phyloP scores from a whole-genome alignment of 2,113 vertebrate genomes.

The Leucopsar rothschildi region DNA sequence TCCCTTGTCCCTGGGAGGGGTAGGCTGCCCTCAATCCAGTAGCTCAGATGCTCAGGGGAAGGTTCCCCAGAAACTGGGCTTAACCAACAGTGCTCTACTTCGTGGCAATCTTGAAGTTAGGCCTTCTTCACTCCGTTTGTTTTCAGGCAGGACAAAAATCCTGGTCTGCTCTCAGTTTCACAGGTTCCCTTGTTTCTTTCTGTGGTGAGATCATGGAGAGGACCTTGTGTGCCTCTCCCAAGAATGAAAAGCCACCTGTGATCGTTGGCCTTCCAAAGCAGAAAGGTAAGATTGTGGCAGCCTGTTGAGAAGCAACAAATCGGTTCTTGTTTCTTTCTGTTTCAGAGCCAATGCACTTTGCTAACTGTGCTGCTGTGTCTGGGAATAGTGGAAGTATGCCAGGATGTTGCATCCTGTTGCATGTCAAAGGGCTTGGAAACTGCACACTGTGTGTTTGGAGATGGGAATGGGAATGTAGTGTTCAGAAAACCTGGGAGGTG shows the following conservation, averaged over 20 bases:
- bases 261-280: background rate
- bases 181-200: slow-evolving; percentile 63
- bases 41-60: background rate
- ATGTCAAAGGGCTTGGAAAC: background rate
- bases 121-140: background rate
- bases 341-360: background rate
- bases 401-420: background rate
- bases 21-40: background rate
- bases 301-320: background rate
- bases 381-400: background rate
- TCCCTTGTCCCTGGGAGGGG: background rate
- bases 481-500: background rate
- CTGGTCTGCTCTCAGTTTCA: slow-evolving; percentile 45
- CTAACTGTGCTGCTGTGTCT: background rate
- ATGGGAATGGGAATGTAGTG: background rate
- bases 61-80: background rate
- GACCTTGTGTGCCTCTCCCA: slow-evolving; percentile 49
- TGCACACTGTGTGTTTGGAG: background rate
- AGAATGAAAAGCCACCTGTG: background rate
- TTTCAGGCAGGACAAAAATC: background rate
- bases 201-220: slow-evolving; percentile 54
- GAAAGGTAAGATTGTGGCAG: slow-evolving; percentile 12
- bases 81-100: background rate
- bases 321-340: background rate
- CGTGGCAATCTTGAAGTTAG: background rate